Evolutionary conservation across 2,888 invertebrate genomes (phyloP).

Genomic region (Odontothrips loti): DNA sequence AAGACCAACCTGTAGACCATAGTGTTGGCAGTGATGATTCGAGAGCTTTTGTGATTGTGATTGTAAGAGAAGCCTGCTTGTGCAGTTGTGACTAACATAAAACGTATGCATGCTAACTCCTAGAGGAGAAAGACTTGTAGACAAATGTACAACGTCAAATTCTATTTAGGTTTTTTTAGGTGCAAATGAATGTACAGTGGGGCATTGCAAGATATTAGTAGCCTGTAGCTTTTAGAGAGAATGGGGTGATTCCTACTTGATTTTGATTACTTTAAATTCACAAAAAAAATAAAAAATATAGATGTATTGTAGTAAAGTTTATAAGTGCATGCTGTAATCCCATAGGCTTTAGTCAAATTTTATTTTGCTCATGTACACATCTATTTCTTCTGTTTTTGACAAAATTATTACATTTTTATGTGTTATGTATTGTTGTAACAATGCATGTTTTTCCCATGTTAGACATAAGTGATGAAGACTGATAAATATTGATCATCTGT

Average conservation of each 20-base stretch:
- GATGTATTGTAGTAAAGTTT: too few relatives aligned
- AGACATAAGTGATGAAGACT: conserved; percentile 6
- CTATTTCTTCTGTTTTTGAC: neutral
- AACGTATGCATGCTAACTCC: neutral
- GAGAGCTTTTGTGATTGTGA: neutral
- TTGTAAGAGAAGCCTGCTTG: neutral
- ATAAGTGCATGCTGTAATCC: too few relatives aligned
- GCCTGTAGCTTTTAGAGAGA: too few relatives aligned
- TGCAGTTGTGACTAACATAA: neutral
- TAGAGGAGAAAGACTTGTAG: neutral
- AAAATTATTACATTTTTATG: neutral
- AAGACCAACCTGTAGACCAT: neutral
- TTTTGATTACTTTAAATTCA: neutral
- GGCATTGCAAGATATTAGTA: too few relatives aligned
- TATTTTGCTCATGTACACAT: neutral
- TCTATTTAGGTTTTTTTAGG: too few relatives aligned
- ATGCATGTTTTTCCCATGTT: neutral
- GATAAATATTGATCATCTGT: neutral
- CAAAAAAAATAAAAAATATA: too few relatives aligned
- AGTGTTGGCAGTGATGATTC: neutral
- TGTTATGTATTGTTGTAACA: neutral
- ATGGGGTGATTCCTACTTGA: neutral
- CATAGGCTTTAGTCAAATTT: too few relatives aligned
- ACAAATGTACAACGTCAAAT: neutral
- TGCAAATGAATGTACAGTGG: neutral